phyloP scores from a whole-genome alignment of 2,888 invertebrate genomes.

The Argynnis bischoffii region DNA sequence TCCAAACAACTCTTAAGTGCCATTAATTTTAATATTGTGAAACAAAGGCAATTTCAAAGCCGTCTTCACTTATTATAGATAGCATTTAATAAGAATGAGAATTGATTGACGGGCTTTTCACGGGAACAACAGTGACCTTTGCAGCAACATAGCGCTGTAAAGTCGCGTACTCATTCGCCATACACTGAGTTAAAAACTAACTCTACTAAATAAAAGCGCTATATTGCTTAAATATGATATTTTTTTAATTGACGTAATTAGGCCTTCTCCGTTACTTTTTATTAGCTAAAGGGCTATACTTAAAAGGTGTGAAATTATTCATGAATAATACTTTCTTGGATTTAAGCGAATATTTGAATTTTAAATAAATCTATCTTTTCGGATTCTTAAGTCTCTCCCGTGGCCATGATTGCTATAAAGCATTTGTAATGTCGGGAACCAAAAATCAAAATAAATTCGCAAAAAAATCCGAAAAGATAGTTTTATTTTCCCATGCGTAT shows the following conservation, averaged over 20 bases:
- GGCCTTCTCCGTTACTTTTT: too few species aligned
- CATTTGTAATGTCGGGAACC: too few species aligned
- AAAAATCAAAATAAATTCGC: too few species aligned
- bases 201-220: slow-evolving; percentile 6
- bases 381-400: too few species aligned
- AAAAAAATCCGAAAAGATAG: too few species aligned
- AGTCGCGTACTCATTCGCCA: slow-evolving; percentile 8
- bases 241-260: not conserved
- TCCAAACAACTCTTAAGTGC: not conserved
- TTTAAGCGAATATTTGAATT: too few species aligned
- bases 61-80: not conserved
- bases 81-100: slow-evolving; percentile 27
- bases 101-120: slow-evolving; percentile 30
- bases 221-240: not conserved
- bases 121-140: slow-evolving; percentile 13
- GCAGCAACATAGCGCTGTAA: slow-evolving; percentile 16
- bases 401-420: too few species aligned
- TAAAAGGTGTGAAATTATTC: too few species aligned
- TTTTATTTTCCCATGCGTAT: too few species aligned
- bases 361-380: too few species aligned
- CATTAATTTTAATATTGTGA: not conserved
- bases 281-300: too few species aligned
- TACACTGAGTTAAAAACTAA: not conserved
- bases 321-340: too few species aligned
- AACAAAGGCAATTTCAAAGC: slow-evolving; percentile 19